Evolutionary conservation across 1,140 invertebrate species (phyloP).

Genomic region (Temnothorax longispinosus): DNA sequence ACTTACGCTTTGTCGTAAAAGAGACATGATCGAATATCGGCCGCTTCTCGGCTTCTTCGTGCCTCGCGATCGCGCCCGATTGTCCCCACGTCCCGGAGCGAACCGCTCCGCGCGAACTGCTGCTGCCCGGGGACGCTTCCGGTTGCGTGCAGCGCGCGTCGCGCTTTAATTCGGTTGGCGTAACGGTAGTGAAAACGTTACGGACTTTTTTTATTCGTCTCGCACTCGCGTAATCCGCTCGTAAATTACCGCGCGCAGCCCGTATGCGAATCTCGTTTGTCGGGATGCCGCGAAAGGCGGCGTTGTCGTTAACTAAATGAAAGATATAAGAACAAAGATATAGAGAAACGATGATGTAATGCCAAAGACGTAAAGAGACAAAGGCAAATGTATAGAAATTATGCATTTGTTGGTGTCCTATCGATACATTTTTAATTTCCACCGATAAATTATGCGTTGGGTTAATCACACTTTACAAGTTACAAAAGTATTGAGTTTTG

Average conservation of each 20-base stretch:
- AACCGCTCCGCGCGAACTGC: slow-evolving; percentile 21
- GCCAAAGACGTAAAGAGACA: neutral
- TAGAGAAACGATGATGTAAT: neutral
- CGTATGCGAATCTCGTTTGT: slow-evolving; percentile 3
- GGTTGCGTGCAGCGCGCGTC: neutral
- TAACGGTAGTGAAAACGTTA: slow-evolving; percentile 49
- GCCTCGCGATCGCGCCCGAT: neutral
- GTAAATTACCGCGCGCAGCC: slow-evolving; percentile 21
- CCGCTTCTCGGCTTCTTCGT: neutral
- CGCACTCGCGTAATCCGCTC: slow-evolving; percentile 6
- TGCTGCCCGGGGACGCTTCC: neutral
- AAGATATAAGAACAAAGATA: neutral
- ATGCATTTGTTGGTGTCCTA: neutral
- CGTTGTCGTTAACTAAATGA: slow-evolving; percentile 1
- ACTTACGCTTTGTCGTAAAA: slow-evolving; percentile 1
- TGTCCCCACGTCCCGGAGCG: neutral
- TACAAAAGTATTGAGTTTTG: neutral
- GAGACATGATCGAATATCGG: neutral
- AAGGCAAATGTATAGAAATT: neutral
- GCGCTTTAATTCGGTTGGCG: slow-evolving; percentile 42
- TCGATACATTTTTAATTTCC: neutral
- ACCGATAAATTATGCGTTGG: neutral
- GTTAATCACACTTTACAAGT: neutral
- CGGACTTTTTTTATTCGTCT: slow-evolving; percentile 39
- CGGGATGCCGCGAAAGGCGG: neutral